Evolutionary conservation across 2,113 vertebrate genomes (phyloP), one percentile per base, ranked within the genome.

Genomic region (Cyprinodon brontotheroides): DNA sequence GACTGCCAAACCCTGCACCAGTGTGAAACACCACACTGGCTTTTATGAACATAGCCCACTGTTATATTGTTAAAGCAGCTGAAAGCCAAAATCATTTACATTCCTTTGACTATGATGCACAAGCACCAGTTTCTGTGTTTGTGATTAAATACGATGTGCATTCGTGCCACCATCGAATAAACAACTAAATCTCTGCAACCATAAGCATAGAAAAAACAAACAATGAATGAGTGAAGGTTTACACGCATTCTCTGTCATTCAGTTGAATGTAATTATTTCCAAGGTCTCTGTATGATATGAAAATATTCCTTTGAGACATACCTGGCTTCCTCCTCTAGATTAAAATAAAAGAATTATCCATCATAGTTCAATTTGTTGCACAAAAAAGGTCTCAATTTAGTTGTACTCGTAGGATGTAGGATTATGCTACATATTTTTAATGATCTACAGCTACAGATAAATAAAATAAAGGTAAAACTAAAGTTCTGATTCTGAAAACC

Each of bases 381-480:
- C 12, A 72, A 10, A 50, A 65, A 12, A 64, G 38, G 15, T 39
- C 70, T 50, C 9, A 40, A 9, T 38, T 59, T 14, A 62, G 62
- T 62, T 69, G 61, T 62, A 6, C 67, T 17, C 45, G 1, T 29
- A 29, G 29, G 29, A 29, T 14, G n/a, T n/a, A 40, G 48, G 3
- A 68, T 67, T 71, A 43, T 38, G 3, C 1, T 8, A 14, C 14
- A 57, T 4, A 78, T 72, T 10, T 62, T 43, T 72, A 37, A 65
- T 81, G 41, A 38, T 68, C 1, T 63, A 15, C 29, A 29, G 29
- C 29, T n/a, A 6, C 1, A 60, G 43, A 57, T 64, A 1, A 22
- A 57, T 38, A 66, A 75, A 62, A 71, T 41, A 73, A 75, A 78
- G 67, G 22, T 20, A 71, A 83, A 45, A 84, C 68, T 70, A 77